phyloP scores from a whole-genome alignment of 1,140 invertebrate genomes.

The Zeugodacus cucurbitae region DNA sequence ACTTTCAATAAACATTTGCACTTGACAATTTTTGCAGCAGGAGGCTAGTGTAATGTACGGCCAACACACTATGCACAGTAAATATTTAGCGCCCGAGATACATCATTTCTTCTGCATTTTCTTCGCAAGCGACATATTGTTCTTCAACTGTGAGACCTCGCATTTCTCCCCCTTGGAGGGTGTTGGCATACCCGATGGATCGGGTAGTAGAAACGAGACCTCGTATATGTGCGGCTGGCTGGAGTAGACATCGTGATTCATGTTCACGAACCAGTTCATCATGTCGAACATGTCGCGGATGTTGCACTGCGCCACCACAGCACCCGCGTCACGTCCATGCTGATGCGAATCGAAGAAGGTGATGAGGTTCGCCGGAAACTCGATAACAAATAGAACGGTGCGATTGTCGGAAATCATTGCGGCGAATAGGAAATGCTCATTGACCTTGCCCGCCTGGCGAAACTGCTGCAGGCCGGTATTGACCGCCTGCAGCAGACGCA shows the following conservation, averaged over 20 bases:
- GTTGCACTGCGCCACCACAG: slow-evolving; percentile 58
- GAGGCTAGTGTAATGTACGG: background rate
- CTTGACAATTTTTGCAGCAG: background rate
- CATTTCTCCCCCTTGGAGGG: background rate
- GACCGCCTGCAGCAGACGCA: slow-evolving; percentile 55
- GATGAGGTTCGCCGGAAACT: slow-evolving; percentile 56
- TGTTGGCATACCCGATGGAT: background rate
- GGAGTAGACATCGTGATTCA: slow-evolving; percentile 59
- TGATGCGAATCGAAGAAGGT: slow-evolving; percentile 62
- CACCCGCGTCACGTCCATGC: slow-evolving; percentile 59
- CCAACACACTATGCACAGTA: background rate
- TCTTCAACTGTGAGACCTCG: background rate
- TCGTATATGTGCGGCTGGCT: slow-evolving; percentile 58
- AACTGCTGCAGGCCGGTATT: slow-evolving; percentile 45
- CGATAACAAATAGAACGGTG: slow-evolving; percentile 60
- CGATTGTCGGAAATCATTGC: slow-evolving; percentile 62
- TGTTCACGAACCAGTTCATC: slow-evolving; percentile 59
- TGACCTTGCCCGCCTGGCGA: background rate
- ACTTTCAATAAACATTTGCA: slow-evolving; percentile 11
- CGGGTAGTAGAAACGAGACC: slow-evolving; percentile 52
- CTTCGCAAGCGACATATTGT: background rate
- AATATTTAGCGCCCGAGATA: background rate
- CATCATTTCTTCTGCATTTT: slow-evolving; percentile 11
- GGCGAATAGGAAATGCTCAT: slow-evolving; percentile 51
- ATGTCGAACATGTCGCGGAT: slow-evolving; percentile 56